Evolutionary conservation across 30 jellyfish, hydroid and myxozoan species (phyloP), one percentile per base, ranked within the genome.

Genomic region (Pseudorhiza aurosa): DNA sequence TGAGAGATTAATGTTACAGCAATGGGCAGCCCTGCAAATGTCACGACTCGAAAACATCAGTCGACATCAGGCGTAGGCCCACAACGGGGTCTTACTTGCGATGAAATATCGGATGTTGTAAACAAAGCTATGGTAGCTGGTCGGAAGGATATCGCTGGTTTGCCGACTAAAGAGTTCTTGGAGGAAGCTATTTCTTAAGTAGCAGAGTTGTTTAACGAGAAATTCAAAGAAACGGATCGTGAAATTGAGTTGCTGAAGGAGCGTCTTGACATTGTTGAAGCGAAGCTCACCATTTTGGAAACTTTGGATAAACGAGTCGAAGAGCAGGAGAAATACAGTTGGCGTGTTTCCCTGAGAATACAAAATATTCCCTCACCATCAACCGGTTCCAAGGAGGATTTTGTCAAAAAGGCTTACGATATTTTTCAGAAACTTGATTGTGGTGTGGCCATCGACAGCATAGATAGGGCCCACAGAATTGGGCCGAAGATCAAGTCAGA

Each of bases 381-480:
- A 30, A 33, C 45, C 3, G 33, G 47, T 7, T 53, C 45, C 45
- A 14, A 28, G 17, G 85, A 72, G 47, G 73, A 72, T 25, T 46
- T 75, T 47, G 47, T 72, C 58, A 39, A 46, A 46, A 72, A 72
- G 56, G 45, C 47, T 4, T 8, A 72, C 10, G 85, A 28, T 18
- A 46, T 44, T 7, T 56, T 72, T 51, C 21, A 19, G 4, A 33
- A 36, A 31, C 73, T 49, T 9, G 85, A 72, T 28, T 72, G 73
- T 47, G 56, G 57, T 32, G 73, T 72, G 27, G 73, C 58, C 32
- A 72, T 49, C 29, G 58, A 72, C 30, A 25, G 56, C 21, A 58
- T 72, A 21, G 85, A 45, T 35, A 49, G 73, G 74, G 85, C 85
- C 33, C 85, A 72, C 47, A 49, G 85, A 72, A 72, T 72, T 35